Percentiles rank a stretch among this genome's conserved stretches.
Evolutionary conservation across 2,888 invertebrate species (phyloP).

Genomic region (Itoplectis maculator): DNA sequence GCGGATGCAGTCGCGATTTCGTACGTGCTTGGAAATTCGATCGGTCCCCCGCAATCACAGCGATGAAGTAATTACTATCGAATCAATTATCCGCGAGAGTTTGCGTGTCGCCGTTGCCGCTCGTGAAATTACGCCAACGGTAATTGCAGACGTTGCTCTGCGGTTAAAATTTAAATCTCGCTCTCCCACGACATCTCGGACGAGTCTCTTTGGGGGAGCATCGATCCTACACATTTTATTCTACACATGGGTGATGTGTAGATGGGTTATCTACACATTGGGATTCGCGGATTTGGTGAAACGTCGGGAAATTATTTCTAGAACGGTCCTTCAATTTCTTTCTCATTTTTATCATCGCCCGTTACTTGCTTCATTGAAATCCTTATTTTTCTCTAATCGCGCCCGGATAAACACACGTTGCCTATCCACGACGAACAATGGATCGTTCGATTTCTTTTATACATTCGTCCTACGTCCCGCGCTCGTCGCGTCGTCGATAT

Average conservation of each 20-base stretch:
- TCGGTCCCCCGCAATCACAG: constrained; percentile 49
- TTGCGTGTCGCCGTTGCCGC: constrained; percentile 7
- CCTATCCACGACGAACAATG: constrained; percentile 57
- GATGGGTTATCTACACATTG: too few relatives aligned
- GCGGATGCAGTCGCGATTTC: constrained; percentile 49
- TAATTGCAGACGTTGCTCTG: constrained; percentile 35
- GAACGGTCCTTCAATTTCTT: neutral
- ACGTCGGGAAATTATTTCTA: neutral
- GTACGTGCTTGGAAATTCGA: constrained; percentile 66
- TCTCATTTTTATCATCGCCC: neutral
- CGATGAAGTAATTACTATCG: constrained; percentile 63
- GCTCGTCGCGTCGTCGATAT: constrained; percentile 53
- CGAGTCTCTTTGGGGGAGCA: constrained; percentile 31
- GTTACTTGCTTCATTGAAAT: neutral
- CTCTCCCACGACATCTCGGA: constrained; percentile 6
- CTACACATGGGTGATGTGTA: too few relatives aligned
- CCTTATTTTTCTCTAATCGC: constrained; percentile 16
- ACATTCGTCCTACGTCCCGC: constrained; percentile 64
- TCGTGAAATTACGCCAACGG: constrained; percentile 35
- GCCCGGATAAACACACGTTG: constrained; percentile 18
- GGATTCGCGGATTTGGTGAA: constrained; percentile 1
- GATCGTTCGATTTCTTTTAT: constrained; percentile 64
- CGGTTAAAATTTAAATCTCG: constrained; percentile 46
- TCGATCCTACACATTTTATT: too few relatives aligned
- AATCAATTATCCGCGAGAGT: constrained; percentile 47